A percentile compares a stretch with the other conserved stretches of the same genome.
These are phyloP conservation scores for Myotis daubentonii DNA, from an alignment of 2,797 vertebrate genomes.

Conservation along the genomic window DNA sequence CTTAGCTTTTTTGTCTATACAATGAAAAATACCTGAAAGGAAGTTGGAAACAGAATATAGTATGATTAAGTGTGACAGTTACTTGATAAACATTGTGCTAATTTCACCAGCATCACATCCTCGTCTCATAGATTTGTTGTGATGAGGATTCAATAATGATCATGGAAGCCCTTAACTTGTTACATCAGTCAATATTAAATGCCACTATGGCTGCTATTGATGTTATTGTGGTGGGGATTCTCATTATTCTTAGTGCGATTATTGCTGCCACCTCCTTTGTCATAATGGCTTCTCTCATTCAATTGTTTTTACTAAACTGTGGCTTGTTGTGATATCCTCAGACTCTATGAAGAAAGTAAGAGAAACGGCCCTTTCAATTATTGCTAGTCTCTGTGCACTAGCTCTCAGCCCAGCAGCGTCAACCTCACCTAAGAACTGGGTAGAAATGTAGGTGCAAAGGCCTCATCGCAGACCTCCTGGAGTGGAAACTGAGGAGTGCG, in stretches of 20 bases:
- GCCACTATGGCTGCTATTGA: fast-evolving
- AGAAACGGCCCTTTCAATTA: not conserved
- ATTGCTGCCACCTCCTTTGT: not conserved
- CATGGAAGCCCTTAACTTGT: not conserved
- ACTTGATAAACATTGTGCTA: not conserved
- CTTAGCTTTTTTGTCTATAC: not conserved
- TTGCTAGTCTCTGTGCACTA: not conserved
- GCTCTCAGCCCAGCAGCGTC: not conserved
- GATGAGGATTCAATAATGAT: not conserved
- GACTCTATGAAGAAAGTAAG: not conserved
- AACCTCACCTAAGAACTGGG: not conserved
- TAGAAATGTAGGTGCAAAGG: not conserved
- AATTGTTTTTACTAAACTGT: not conserved
- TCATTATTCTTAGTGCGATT: not conserved
- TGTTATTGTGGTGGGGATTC: not conserved
- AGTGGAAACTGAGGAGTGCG: not conserved
- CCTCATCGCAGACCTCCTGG: not conserved
- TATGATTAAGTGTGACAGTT: not conserved
- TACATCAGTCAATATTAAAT: not conserved
- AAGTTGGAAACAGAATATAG: not conserved
- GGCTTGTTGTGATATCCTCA: not conserved
- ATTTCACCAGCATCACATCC: not conserved
- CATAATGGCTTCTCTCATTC: not conserved
- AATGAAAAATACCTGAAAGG: not conserved
- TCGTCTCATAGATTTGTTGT: not conserved